Conservation (phyloP, 2,113 vertebrate species). For the Crotalus horridus region DNA sequence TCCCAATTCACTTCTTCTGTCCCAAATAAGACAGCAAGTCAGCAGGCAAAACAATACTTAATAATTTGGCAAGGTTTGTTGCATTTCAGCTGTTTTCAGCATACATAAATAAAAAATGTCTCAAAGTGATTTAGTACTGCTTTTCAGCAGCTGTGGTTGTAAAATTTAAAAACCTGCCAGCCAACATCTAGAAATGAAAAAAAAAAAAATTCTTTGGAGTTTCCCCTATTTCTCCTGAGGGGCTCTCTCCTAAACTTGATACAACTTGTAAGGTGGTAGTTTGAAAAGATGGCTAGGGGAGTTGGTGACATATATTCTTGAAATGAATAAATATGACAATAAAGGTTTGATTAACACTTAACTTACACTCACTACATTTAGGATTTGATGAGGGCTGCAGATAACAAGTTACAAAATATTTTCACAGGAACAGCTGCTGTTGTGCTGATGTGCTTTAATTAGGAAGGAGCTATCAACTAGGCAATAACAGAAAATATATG, state of each 20-base stretch:
- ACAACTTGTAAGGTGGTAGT: constrained; percentile 45
- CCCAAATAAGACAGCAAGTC: constrained; percentile 13
- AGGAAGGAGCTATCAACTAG: background rate
- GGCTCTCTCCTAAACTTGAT: constrained; percentile 47
- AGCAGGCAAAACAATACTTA: constrained; percentile 30
- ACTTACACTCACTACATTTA: background rate
- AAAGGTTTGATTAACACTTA: background rate
- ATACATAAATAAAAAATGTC: constrained; percentile 35
- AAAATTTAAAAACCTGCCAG: constrained; percentile 31
- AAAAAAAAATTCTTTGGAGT: constrained; percentile 22
- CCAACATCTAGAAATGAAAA: constrained; percentile 26
- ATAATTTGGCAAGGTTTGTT: background rate
- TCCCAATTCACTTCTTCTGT: constrained; percentile 36
- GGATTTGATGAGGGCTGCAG: background rate
- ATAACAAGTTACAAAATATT: constrained; percentile 3
- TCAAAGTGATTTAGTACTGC: constrained; percentile 14
- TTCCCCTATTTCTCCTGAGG: constrained; percentile 24
- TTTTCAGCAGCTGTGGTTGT: constrained; percentile 23
- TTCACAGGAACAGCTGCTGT: background rate
- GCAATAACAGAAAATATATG: background rate
- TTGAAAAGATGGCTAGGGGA: constrained; percentile 34
- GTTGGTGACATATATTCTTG: constrained; percentile 13
- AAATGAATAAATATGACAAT: background rate
- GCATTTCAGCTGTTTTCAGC: constrained; percentile 28
- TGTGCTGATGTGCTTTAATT: background rate